Conservation (phyloP, 2,113 vertebrate genomes). For the Dasyurus viverrinus region DNA sequence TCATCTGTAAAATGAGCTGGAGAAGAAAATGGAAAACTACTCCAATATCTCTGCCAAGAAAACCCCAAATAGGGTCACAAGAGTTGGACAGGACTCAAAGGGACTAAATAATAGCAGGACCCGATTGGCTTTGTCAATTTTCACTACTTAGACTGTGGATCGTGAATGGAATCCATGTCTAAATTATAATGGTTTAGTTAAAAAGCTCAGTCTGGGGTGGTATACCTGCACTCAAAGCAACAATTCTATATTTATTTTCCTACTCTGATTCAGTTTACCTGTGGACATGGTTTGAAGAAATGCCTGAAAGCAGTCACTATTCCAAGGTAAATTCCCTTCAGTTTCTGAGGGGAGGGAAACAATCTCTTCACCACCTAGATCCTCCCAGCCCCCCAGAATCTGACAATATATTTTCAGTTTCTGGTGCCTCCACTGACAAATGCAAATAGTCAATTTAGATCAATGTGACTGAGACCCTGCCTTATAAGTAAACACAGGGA, state of each 20-base stretch:
- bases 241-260: background rate
- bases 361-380: accelerated
- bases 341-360: background rate
- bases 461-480: slow-evolving; percentile 69
- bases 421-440: slow-evolving; percentile 70
- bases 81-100: background rate
- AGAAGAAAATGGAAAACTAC: background rate
- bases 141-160: background rate
- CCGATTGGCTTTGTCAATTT: background rate
- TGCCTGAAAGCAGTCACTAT: background rate
- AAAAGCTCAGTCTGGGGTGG: background rate
- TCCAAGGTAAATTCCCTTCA: accelerated
- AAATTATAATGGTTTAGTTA: background rate
- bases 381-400: background rate
- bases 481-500: slow-evolving; percentile 81
- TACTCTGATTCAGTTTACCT: background rate
- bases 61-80: background rate
- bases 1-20: background rate
- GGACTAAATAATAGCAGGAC: background rate
- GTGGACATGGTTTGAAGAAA: background rate
- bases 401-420: background rate
- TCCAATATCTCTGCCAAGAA: background rate
- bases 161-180: background rate
- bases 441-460: slow-evolving; percentile 3
- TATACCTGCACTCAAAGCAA: background rate